Evolutionary conservation across 2,888 invertebrate genomes (phyloP), one percentile per base, ranked within the genome.

Genomic region (Drosophila nr. perissopoda): DNA sequence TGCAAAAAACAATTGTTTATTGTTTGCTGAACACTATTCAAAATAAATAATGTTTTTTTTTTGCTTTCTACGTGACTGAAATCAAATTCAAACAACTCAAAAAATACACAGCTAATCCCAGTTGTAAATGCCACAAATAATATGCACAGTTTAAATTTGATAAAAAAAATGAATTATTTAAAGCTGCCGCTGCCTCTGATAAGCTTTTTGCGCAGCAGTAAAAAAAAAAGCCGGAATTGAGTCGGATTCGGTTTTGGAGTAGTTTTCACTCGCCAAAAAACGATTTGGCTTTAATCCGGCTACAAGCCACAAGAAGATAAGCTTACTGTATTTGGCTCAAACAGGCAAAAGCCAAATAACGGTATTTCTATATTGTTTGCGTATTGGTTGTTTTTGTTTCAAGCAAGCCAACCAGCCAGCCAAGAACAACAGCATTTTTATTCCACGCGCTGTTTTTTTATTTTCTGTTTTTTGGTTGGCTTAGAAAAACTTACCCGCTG

Each of bases 401-500:
- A 31, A 31, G 31, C 31, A 0, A 31, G 10, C 11, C 34, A 49
- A 48, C 62, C 34, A 49, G 51, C 62, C 42, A 61, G 25, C 46
- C 46, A 46, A 25, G 21, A 46, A 46, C 46, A 25, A 53, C 78
- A 78, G 78, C 79, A 51, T 40, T 68, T 68, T 70, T 58, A 67
- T 70, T 71, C 52, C 62, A 60, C 42, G 51, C 61, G 71, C 68
- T 58, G 70, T 38, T 56, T 62, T 46, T 25, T 46, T 8, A 16
- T 38, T 8, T 64, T 60, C 27, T 40, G 18, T 21, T 25, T 34
- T 25, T 51, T 57, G 25, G 31, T 40, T 27, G 46, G 40, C 53
- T 56, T 57, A 34, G 59, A 40, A 38, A 48, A 63, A 82, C 79
- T 79, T 79, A 79, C 79, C 79, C 79, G 79, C 82, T 82, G 82